Percentiles rank a stretch among this genome's conserved stretches.
Evolutionary conservation across 2,888 invertebrate species (phyloP).

Genomic region (Catocala nupta): DNA sequence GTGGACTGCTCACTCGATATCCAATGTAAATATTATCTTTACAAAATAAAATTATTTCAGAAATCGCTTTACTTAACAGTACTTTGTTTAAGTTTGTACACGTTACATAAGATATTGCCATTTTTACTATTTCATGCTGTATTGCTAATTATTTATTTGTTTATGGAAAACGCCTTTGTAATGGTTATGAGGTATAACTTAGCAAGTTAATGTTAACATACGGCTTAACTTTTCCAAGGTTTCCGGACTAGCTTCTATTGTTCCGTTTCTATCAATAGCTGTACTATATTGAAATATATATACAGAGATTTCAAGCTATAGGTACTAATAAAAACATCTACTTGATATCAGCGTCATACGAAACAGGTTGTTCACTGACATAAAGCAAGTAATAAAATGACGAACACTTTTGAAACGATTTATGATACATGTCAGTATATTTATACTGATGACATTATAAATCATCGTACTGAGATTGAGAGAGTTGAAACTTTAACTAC

Average conservation of each 20-base stretch:
- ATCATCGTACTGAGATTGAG: slow-evolving; percentile 33
- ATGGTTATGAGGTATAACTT: slow-evolving; percentile 25
- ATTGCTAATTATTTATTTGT: slow-evolving; percentile 16
- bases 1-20: slow-evolving; percentile 82
- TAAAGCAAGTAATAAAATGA: slow-evolving; percentile 25
- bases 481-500: slow-evolving; percentile 27
- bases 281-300: slow-evolving; percentile 5
- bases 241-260: slow-evolving; percentile 25
- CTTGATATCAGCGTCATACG: slow-evolving; percentile 16
- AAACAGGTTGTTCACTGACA: slow-evolving; percentile 31
- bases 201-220: slow-evolving; percentile 35
- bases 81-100: too few species aligned
- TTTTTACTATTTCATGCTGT: background rate
- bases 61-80: too few species aligned
- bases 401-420: slow-evolving; percentile 26
- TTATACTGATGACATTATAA: slow-evolving; percentile 48
- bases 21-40: slow-evolving; percentile 77
- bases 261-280: slow-evolving; percentile 25
- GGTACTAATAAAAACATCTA: slow-evolving; percentile 1
- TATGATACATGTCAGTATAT: slow-evolving; percentile 31
- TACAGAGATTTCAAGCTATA: slow-evolving; percentile 12
- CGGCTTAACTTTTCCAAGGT: slow-evolving; percentile 36
- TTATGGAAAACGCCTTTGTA: slow-evolving; percentile 16
- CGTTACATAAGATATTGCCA: background rate
- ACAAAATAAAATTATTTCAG: slow-evolving; percentile 8